Conservation (phyloP, 2,888 invertebrate genomes). For the Lymantria dispar region DNA sequence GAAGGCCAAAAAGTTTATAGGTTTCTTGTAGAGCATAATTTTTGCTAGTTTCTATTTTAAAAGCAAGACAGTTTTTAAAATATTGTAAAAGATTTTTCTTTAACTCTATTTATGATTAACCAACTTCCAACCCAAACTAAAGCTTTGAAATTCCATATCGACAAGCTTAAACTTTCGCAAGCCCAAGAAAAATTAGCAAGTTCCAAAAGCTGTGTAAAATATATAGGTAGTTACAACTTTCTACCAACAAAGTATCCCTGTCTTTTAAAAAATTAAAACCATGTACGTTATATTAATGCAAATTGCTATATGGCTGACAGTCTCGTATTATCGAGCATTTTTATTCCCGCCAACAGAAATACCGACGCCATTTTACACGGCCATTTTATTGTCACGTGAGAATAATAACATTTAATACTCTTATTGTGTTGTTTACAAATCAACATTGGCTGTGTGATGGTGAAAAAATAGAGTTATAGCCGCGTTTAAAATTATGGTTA, state of each 20-base stretch:
- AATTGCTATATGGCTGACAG: slow-evolving; percentile 44
- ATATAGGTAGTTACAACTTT: slow-evolving; percentile 6
- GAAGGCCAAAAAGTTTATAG: no score
- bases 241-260: slow-evolving; percentile 12
- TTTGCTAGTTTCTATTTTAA: no score
- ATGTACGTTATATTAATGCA: slow-evolving; percentile 60
- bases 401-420: slow-evolving; percentile 33
- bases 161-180: no score
- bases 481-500: slow-evolving; percentile 25
- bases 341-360: slow-evolving; percentile 48
- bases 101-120: no score
- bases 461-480: slow-evolving; percentile 27
- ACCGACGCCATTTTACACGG: slow-evolving; percentile 43
- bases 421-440: slow-evolving; percentile 38
- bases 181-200: no score
- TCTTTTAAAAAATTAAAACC: slow-evolving; percentile 5
- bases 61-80: no score
- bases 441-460: slow-evolving; percentile 21
- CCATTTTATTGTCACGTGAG: slow-evolving; percentile 28
- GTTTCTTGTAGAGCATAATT: no score
- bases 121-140: no score
- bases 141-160: no score
- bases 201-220: background rate
- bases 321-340: slow-evolving; percentile 52
- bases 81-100: no score